Evolutionary conservation across 2,888 invertebrate genomes (phyloP).

Genomic region (Microctonus aethiopoides): DNA sequence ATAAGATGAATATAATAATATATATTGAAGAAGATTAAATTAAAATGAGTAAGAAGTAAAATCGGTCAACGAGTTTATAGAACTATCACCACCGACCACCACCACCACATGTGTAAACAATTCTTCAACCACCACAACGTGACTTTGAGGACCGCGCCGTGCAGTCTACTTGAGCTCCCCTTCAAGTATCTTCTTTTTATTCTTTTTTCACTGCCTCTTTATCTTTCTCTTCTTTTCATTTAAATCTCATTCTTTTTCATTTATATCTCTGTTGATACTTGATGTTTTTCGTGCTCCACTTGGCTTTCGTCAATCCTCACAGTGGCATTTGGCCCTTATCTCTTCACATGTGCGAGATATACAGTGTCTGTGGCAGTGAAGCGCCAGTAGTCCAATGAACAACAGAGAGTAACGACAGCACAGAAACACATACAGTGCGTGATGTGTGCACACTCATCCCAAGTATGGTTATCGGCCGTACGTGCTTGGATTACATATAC

Average conservation of each 20-base stretch:
- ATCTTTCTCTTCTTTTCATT: conserved; percentile 36
- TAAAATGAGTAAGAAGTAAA: conserved; percentile 1
- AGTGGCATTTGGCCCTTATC: conserved; percentile 35
- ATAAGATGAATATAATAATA: too few relatives aligned
- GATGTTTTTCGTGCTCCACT: conserved; percentile 7
- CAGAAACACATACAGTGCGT: conserved; percentile 8
- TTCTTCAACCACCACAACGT: conserved; percentile 25
- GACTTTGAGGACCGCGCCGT: conserved; percentile 55
- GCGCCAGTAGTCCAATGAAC: conserved; percentile 15
- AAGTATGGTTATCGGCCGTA: conserved; percentile 65
- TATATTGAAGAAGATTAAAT: too few relatives aligned
- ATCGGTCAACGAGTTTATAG: conserved; percentile 23
- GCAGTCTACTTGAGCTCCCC: conserved; percentile 61
- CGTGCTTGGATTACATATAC: conserved; percentile 63
- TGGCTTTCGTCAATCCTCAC: conserved; percentile 35
- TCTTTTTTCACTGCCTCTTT: conserved; percentile 30
- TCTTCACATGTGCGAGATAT: conserved; percentile 16
- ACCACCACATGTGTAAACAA: not conserved
- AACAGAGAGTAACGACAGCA: not conserved
- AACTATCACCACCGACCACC: too few relatives aligned
- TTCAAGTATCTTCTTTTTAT: not conserved
- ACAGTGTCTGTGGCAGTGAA: not conserved
- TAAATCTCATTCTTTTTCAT: not conserved
- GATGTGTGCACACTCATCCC: conserved; percentile 42
- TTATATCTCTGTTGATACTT: conserved; percentile 18